Evolutionary conservation across 1,140 invertebrate species (phyloP), one percentile per base, ranked within the genome.

Genomic region (Caenorhabditis inopinata): DNA sequence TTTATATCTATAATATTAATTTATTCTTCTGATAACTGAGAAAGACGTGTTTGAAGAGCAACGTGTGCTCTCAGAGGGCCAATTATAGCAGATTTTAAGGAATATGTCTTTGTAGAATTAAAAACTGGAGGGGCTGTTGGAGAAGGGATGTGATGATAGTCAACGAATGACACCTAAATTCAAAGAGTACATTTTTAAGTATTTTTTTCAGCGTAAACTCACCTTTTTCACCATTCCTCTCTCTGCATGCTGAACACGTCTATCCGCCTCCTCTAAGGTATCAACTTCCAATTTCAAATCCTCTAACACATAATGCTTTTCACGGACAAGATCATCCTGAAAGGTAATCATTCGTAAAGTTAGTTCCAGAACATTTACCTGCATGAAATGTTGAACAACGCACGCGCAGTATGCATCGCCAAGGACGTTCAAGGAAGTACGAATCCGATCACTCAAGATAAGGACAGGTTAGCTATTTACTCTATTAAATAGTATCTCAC

Each of bases 351-450:
- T 7, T 23, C 23, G 4, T 11, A 0, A 9, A 14, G 12, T 32
- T 14, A 58, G 9, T 21, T 68, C 1, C 5, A 42, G 38, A 18
- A 29, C 38, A 21, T 12, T n/a, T 38, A 79, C 79, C 78, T 62
- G 35, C 18, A 87, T 32, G 38, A 84, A 62, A 45, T 80, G 92
- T 86, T 95, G 92, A 7, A 98, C 95, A 21, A 97, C 93, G 73
- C 94, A 94, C 29, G 95, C 94, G 47, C 95, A 95, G 49, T 96
- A 91, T 53, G 94, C 93, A 90, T 98, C 96, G 79, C 96, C 96
- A 85, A 96, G 92, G 11, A 98, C 96, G 89, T 98, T 98, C 80
- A 97, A 94, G 78, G 95, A 94, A 49, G 96, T 98, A 73, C 96
- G 92, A 91, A 97, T 95, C 81, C 95, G 93, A 90, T 97, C 96